Evolutionary conservation across 2,888 invertebrate species (phyloP).

Genomic region (Carabus problematicus): DNA sequence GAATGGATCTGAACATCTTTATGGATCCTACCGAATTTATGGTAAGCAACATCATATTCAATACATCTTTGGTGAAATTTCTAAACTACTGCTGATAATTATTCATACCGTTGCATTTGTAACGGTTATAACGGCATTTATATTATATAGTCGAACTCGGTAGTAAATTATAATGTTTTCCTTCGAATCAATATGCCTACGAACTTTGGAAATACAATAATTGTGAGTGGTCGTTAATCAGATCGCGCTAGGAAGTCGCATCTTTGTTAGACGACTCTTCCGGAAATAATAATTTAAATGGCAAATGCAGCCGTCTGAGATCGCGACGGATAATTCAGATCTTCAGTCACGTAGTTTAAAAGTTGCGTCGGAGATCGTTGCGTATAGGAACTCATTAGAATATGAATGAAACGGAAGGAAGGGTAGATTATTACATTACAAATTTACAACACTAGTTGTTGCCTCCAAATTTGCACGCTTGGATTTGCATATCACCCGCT

Average conservation of each 20-base stretch:
- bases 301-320: conserved; percentile 1
- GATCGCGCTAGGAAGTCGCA: background rate
- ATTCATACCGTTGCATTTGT: no score
- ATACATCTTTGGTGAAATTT: background rate
- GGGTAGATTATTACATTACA: background rate
- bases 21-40: conserved; percentile 39
- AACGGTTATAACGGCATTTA: no score
- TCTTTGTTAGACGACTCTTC: background rate
- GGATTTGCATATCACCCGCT: background rate
- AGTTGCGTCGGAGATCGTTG: background rate
- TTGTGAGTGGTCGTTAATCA: background rate
- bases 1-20: conserved; percentile 30
- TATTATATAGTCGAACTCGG: no score
- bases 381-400: conserved; percentile 8
- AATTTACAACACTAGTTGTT: background rate
- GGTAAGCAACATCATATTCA: conserved; percentile 14
- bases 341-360: conserved; percentile 1
- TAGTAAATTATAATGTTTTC: background rate
- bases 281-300: conserved; percentile 10
- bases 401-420: background rate
- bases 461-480: background rate
- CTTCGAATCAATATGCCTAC: background rate
- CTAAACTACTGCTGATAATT: background rate
- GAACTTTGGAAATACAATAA: background rate
- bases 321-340: background rate